Percentiles rank a stretch among this genome's conserved stretches.
phyloP scores from a whole-genome alignment of 2,797 vertebrate species.

The Poecilia picta region DNA sequence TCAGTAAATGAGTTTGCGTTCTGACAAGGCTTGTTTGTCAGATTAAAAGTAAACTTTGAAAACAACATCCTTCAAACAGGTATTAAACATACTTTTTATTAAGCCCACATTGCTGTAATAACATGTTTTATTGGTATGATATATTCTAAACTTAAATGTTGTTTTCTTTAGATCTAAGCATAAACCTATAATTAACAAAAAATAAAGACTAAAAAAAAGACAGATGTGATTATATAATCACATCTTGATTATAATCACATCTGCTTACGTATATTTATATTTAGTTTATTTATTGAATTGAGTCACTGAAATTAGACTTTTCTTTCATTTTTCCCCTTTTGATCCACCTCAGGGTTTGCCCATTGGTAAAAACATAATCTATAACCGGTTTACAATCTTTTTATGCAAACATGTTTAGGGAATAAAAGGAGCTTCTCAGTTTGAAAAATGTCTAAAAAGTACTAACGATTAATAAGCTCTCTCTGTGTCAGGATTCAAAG shows the following conservation, averaged over 20 bases:
- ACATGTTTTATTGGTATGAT: background rate
- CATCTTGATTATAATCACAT: no score
- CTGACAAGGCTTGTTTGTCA: background rate
- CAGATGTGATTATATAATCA: background rate
- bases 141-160: background rate
- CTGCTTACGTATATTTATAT: no score
- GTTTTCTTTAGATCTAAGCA: background rate
- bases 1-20: background rate
- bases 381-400: slow-evolving; percentile 47
- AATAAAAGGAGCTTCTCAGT: slow-evolving; percentile 20
- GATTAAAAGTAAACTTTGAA: background rate
- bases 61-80: background rate
- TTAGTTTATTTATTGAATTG: background rate
- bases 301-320: background rate
- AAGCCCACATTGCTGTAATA: background rate
- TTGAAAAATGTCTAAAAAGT: slow-evolving; percentile 29
- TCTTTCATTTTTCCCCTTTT: background rate
- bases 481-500: slow-evolving; percentile 23
- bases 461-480: slow-evolving; percentile 30
- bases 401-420: slow-evolving; percentile 24
- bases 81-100: background rate
- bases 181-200: background rate
- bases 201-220: background rate
- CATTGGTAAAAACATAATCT: background rate
- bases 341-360: background rate